Conservation (phyloP, 2,888 invertebrate genomes). For the Mycalesis mineus region DNA sequence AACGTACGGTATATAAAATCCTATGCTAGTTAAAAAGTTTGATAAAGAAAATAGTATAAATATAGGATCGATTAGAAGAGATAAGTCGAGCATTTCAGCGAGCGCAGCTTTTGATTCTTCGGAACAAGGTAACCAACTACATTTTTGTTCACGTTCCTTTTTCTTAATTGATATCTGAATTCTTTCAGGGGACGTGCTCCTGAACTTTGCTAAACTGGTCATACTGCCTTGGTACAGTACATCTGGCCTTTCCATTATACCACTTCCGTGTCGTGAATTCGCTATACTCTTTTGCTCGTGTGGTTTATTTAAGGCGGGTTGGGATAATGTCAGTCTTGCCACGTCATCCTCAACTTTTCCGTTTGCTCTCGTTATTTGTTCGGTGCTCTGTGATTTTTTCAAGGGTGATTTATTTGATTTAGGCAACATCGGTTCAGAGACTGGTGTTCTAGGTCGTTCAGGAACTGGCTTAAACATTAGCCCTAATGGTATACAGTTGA, state of each 20-base stretch:
- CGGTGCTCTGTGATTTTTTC: slow-evolving; percentile 79
- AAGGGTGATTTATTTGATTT: slow-evolving; percentile 60
- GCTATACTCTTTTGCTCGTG: slow-evolving; percentile 53
- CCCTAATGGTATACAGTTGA: slow-evolving; percentile 94
- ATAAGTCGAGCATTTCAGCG: slow-evolving; percentile 90
- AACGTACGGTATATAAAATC: slow-evolving; percentile 95
- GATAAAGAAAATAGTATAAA: slow-evolving; percentile 94
- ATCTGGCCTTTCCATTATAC: slow-evolving; percentile 91
- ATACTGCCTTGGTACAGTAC: slow-evolving; percentile 91
- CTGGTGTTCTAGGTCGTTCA: slow-evolving; percentile 50
- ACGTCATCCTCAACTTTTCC: slow-evolving; percentile 64
- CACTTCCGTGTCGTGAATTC: slow-evolving; percentile 79
- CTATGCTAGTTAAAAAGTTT: slow-evolving; percentile 96
- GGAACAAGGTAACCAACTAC: slow-evolving; percentile 82
- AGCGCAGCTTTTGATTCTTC: slow-evolving; percentile 84
- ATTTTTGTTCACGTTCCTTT: slow-evolving; percentile 65
- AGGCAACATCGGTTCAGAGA: slow-evolving; percentile 63
- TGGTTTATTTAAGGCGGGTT: slow-evolving; percentile 81
- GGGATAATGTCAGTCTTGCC: slow-evolving; percentile 82
- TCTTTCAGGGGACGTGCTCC: slow-evolving; percentile 73
- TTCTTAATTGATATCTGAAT: slow-evolving; percentile 45
- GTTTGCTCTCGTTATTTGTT: slow-evolving; percentile 67
- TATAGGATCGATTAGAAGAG: slow-evolving; percentile 88
- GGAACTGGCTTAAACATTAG: slow-evolving; percentile 91
- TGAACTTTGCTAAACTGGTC: slow-evolving; percentile 70